These are phyloP conservation scores for Microplitis mediator DNA, from an alignment of 1,140 invertebrate species.

Conservation along the genomic window DNA sequence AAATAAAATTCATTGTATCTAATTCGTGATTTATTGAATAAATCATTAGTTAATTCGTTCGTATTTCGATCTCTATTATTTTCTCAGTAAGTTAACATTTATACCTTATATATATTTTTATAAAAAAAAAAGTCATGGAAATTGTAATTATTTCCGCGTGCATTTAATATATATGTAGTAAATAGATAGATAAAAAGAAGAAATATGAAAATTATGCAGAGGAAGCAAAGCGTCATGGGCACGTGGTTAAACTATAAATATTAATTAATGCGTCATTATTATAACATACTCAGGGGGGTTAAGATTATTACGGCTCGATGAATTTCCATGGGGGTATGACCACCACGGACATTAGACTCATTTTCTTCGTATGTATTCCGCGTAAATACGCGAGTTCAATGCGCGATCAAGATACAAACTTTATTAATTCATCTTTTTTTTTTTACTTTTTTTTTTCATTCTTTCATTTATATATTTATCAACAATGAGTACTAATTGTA, in stretches of 20 bases:
- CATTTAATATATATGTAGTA: too few species aligned
- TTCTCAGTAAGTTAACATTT: too few species aligned
- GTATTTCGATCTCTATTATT: neutral
- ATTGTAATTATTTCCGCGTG: too few species aligned
- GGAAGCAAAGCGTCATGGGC: constrained; percentile 39
- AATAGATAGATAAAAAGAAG: neutral
- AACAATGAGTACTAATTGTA: too few species aligned
- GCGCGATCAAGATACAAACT: neutral
- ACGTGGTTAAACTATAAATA: constrained; percentile 42
- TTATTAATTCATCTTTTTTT: neutral
- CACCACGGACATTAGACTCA: constrained; percentile 12
- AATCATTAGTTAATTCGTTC: neutral
- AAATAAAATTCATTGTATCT: too few species aligned
- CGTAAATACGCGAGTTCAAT: constrained; percentile 13
- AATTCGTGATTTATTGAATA: neutral
- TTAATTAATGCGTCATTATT: constrained; percentile 47
- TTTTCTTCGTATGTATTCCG: neutral
- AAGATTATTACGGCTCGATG: constrained; percentile 36
- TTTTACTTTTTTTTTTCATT: neutral
- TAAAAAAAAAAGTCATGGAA: too few species aligned
- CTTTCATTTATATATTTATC: neutral
- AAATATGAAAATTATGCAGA: constrained; percentile 31
- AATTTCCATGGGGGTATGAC: constrained; percentile 30
- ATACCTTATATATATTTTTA: too few species aligned
- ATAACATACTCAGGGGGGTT: constrained; percentile 14